A percentile compares a stretch with the other conserved stretches of the same genome.
Conservation (phyloP, 2,797 vertebrate species). For the Scolopax bukidnonensis region DNA sequence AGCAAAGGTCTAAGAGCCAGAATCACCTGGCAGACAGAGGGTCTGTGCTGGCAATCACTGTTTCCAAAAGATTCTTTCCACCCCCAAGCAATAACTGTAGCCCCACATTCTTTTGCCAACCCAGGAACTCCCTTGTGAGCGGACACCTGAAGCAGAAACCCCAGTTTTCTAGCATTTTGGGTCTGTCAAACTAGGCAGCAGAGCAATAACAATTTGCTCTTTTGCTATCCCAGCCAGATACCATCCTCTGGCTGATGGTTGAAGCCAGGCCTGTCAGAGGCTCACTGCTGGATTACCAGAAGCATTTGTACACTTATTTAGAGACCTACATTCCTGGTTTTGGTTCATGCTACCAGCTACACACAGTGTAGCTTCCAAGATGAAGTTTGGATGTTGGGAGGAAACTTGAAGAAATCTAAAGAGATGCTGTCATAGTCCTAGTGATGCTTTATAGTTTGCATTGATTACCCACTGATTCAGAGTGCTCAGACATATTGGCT, state of each 20-base stretch:
- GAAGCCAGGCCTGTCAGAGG: background rate
- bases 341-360: background rate
- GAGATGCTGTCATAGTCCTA: background rate
- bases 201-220: background rate
- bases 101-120: background rate
- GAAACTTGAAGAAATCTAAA: background rate
- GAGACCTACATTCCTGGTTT: background rate
- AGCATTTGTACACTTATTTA: background rate
- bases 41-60: background rate
- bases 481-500: background rate
- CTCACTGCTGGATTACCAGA: background rate
- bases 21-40: fast-evolving
- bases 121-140: background rate
- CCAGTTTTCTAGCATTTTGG: background rate
- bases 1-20: background rate
- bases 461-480: background rate
- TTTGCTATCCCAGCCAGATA: background rate
- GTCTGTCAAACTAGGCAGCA: background rate
- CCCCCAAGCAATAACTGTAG: background rate
- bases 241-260: background rate
- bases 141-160: background rate
- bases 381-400: background rate
- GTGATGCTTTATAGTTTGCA: fast-evolving
- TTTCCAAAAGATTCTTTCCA: background rate
- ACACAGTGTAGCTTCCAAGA: background rate